These are phyloP conservation scores for Mormyrus lacerda DNA, from an alignment of 2,113 vertebrate species.

Conservation along the genomic window DNA sequence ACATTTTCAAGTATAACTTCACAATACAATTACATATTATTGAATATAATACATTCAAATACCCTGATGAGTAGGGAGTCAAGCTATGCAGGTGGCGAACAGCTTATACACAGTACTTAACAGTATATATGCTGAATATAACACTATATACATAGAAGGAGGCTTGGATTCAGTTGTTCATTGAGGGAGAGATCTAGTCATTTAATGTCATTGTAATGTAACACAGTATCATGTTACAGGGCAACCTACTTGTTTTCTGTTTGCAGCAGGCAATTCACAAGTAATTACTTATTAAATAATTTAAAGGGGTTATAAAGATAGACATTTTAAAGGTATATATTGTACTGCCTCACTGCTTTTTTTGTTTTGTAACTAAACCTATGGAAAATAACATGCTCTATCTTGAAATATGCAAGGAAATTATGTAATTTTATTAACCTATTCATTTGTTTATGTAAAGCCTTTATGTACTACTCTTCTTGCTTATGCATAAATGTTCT, in stretches of 20 bases:
- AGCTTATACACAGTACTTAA: neutral
- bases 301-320: neutral
- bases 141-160: neutral
- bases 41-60: neutral
- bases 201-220: neutral
- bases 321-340: neutral
- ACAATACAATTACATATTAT: neutral
- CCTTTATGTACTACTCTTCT: neutral
- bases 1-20: neutral
- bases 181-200: neutral
- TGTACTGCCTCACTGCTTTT: neutral
- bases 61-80: neutral
- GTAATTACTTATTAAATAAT: neutral
- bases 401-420: neutral
- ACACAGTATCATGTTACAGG: neutral
- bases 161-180: neutral
- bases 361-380: neutral
- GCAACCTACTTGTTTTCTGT: neutral
- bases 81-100: neutral
- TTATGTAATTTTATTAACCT: neutral
- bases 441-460: neutral
- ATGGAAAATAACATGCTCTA: neutral
- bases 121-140: neutral
- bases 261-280: neutral
- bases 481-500: neutral